Evolutionary conservation across 2,113 vertebrate species (phyloP).

Genomic region (Poeciliopsis prolifica): DNA sequence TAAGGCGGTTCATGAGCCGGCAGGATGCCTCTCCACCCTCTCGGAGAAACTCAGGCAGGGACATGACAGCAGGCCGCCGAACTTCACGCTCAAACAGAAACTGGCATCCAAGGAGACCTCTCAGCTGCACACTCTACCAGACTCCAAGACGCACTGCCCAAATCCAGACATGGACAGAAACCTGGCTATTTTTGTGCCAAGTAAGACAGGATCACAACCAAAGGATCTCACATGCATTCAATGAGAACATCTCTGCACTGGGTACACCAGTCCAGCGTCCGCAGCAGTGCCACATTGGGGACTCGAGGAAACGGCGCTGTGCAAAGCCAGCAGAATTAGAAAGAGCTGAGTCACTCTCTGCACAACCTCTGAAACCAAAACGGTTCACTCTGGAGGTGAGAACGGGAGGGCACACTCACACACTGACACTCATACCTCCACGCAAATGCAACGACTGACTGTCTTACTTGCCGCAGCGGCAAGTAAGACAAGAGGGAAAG

Average conservation of each 20-base stretch:
- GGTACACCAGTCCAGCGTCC: constrained; percentile 26
- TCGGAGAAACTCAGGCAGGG: constrained; percentile 79
- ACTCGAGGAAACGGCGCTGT: constrained; percentile 11
- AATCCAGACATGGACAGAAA: constrained; percentile 29
- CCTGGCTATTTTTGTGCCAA: neutral
- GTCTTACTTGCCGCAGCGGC: constrained; percentile 24
- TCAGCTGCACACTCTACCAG: constrained; percentile 39
- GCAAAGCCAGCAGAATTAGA: constrained; percentile 27
- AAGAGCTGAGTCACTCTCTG: constrained; percentile 64
- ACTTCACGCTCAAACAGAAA: constrained; percentile 37
- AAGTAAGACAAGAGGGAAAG: constrained; percentile 30
- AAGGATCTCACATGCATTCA: constrained; percentile 31
- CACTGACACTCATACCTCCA: constrained; percentile 25
- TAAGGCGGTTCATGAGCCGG: constrained; percentile 75
- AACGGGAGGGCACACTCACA: constrained; percentile 25
- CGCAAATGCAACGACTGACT: constrained; percentile 39
- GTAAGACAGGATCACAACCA: constrained; percentile 22
- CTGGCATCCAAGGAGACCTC: constrained; percentile 43
- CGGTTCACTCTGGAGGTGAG: constrained; percentile 46
- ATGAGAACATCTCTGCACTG: constrained; percentile 15
- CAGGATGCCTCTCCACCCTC: constrained; percentile 77
- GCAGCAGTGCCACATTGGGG: constrained; percentile 51
- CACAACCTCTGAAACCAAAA: constrained; percentile 46
- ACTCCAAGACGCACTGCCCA: constrained; percentile 25
- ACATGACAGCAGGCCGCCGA: constrained; percentile 66